Base-by-base conservation (phyloP, 2,888 invertebrate genomes). In the Calliopum simillimum region DNA sequence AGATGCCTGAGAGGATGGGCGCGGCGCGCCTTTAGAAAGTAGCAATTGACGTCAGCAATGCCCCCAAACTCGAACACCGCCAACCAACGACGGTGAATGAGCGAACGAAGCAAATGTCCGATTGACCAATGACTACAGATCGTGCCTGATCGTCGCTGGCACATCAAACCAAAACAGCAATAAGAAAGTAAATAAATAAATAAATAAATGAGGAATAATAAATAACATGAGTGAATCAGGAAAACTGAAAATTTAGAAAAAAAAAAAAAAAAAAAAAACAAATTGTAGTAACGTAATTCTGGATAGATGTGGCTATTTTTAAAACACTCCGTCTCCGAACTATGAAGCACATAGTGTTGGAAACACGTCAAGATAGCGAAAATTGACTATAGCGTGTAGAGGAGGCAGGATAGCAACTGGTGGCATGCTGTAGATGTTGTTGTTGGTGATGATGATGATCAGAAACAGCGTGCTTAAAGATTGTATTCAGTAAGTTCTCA, bases 21-120 rank as follows among this genome's bases (percentile, higher is more conserved):
- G 47, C 56, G 12, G 61, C 46, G 61, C 23, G 47, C 56, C 8
- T 33, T 8, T 33, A 33, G 33, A 33, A 33, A 33, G 33, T 41
- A 56, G 46, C 66, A 33, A 67, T 67, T 67, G 66, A 67, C 66
- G 66, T 67, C 66, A 67, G 66, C 66, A 67, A 58, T 67, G 66
- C 66, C 66, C 66, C 66, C 56, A 67, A 58, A 56, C 58, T 19
- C 59, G 59, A 21, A 41, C 59, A 41, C 23, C 14, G 44, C 44
- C 16, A 8, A 46, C 65, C 25, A n/a, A n/a, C n/a, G 63, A 49
- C 19, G 6, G 23, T 33, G 23, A 56, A 21, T 56, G 25, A 23
- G 14, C 55, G 55, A 14, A 6, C 21, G 49, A 49, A 23, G 8
- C 25, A 25, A 14, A 14, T 14, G 49, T 16, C 16, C 49, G 49